A percentile compares a stretch with the other conserved stretches of the same genome.
Evolutionary conservation across 2,113 vertebrate species (phyloP).

Genomic region (Sapayoa aenigma): DNA sequence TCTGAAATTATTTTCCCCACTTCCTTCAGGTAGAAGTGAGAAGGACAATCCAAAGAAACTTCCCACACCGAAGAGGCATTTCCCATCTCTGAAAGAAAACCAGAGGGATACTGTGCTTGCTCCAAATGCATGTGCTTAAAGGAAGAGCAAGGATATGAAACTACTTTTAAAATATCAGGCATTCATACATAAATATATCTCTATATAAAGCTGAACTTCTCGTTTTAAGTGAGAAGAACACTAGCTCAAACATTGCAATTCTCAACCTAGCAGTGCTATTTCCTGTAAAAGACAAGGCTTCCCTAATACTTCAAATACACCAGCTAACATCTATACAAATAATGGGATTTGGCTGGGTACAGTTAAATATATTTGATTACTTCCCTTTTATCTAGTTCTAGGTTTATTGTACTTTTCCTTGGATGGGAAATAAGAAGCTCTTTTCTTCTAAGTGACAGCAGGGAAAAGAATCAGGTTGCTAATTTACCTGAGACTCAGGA

Average conservation of each 20-base stretch:
- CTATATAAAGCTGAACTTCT: neutral
- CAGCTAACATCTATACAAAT: conserved; percentile 28
- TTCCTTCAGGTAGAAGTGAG: neutral
- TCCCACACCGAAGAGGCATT: neutral
- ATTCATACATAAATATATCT: neutral
- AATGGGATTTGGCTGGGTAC: conserved; percentile 36
- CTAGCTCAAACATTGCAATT: neutral
- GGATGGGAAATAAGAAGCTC: conserved; percentile 65
- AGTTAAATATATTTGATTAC: conserved; percentile 65
- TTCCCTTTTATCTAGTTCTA: conserved; percentile 57
- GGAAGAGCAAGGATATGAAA: neutral
- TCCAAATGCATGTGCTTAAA: accelerated
- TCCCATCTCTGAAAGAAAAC: neutral
- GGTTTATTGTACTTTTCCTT: conserved; percentile 63
- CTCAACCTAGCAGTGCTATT: neutral
- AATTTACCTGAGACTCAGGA: conserved; percentile 63
- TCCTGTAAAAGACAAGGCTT: neutral
- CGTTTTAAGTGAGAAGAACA: neutral
- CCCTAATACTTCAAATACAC: neutral
- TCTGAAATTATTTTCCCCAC: neutral
- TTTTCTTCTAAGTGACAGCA: conserved; percentile 70
- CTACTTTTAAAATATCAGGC: neutral
- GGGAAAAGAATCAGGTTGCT: conserved; percentile 70
- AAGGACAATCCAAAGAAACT: neutral
- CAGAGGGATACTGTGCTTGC: neutral